Conservation (phyloP, 2,113 vertebrate genomes). For the Lagopus leucura region DNA sequence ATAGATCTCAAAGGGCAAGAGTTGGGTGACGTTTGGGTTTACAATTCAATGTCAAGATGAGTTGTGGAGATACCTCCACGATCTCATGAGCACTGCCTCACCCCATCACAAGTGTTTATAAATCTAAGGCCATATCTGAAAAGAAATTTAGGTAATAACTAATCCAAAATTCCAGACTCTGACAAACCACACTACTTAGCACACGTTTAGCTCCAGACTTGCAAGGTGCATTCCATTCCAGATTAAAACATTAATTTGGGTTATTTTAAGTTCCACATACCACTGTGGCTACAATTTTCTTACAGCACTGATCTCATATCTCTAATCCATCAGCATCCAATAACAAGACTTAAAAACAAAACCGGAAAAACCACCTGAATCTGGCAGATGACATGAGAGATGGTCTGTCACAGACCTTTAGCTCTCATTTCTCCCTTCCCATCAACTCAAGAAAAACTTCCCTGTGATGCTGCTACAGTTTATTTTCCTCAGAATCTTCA, state of each 20-base stretch:
- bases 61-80: not conserved
- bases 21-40: not conserved
- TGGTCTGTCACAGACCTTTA: not conserved
- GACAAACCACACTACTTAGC: not conserved
- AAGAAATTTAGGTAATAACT: not conserved
- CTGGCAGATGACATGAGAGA: not conserved
- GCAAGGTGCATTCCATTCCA: not conserved
- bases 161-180: not conserved
- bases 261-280: not conserved
- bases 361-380: not conserved
- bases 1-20: not conserved
- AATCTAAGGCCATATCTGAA: not conserved
- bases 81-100: not conserved
- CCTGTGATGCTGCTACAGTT: not conserved
- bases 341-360: not conserved
- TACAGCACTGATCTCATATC: not conserved
- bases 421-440: not conserved
- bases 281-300: not conserved
- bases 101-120: not conserved
- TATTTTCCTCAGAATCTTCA: not conserved
- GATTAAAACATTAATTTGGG: not conserved
- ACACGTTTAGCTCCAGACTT: not conserved
- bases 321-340: not conserved
- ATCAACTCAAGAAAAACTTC: not conserved
- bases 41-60: not conserved